Evolutionary conservation across 2,888 invertebrate species (phyloP).

Genomic region (Cheilosia vernalis): DNA sequence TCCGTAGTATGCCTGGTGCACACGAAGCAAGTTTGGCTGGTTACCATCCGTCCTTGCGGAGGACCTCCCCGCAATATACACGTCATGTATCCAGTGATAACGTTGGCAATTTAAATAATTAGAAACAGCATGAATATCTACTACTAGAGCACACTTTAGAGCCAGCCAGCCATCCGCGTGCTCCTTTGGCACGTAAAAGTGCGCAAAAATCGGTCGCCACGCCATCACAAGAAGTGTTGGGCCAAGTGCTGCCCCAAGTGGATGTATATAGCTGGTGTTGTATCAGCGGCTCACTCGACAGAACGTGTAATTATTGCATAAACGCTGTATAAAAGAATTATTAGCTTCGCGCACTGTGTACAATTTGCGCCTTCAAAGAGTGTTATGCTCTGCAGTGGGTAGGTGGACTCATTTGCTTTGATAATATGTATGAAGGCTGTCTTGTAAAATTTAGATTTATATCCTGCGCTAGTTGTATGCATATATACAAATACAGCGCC

Average conservation of each 20-base stretch:
- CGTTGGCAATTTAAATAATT: constrained; percentile 74
- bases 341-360: constrained; percentile 56
- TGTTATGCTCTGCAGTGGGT: constrained; percentile 43
- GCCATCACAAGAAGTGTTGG: constrained; percentile 58
- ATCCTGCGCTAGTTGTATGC: constrained; percentile 56
- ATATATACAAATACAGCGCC: no score
- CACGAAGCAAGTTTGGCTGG: constrained; percentile 37
- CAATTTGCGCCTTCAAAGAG: constrained; percentile 5
- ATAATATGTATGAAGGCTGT: constrained; percentile 72
- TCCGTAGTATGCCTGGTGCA: background rate
- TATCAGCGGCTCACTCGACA: constrained; percentile 65
- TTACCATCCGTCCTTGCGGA: constrained; percentile 52
- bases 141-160: constrained; percentile 26
- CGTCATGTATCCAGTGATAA: constrained; percentile 70
- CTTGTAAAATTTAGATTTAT: constrained; percentile 74
- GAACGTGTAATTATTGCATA: constrained; percentile 75
- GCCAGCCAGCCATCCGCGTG: constrained; percentile 20
- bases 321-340: constrained; percentile 73
- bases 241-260: constrained; percentile 65
- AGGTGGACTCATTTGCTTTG: constrained; percentile 74
- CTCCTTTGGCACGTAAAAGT: constrained; percentile 56
- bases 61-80: constrained; percentile 50
- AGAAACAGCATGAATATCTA: constrained; percentile 69
- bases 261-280: constrained; percentile 36
- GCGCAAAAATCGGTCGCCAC: constrained; percentile 66